These are phyloP conservation scores for Dissostichus mawsoni DNA, from an alignment of 2,113 vertebrate species.

Conservation along the genomic window DNA sequence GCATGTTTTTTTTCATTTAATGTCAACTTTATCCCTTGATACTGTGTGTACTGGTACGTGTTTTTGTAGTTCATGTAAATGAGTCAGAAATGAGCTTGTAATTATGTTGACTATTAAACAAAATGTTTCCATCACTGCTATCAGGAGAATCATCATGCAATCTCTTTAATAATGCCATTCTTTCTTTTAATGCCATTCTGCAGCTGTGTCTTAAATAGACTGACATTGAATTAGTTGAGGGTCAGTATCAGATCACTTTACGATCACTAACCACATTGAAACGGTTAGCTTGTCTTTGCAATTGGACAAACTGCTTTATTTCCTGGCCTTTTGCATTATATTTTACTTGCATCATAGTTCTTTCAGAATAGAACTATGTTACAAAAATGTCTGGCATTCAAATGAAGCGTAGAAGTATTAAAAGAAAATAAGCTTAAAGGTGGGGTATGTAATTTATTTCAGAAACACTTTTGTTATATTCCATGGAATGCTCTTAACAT, in stretches of 20 bases:
- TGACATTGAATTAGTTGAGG: constrained; percentile 1
- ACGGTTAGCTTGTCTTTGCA: neutral
- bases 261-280: constrained; percentile 9
- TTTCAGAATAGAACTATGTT: no score
- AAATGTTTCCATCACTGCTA: neutral
- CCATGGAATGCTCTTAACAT: no score
- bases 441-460: no score
- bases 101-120: neutral
- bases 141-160: neutral
- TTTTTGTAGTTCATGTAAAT: neutral
- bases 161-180: neutral
- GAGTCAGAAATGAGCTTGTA: neutral
- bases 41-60: neutral
- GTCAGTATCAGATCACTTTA: constrained; percentile 14
- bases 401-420: no score
- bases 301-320: neutral
- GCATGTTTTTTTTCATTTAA: neutral
- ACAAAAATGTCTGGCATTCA: no score
- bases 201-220: neutral
- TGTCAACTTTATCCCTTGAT: neutral
- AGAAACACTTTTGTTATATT: no score
- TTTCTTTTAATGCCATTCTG: neutral
- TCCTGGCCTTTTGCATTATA: no score
- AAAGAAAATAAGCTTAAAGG: no score
- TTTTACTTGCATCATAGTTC: neutral